Evolutionary conservation across 2,113 vertebrate genomes (phyloP).

Genomic region (Aramus guarauna): DNA sequence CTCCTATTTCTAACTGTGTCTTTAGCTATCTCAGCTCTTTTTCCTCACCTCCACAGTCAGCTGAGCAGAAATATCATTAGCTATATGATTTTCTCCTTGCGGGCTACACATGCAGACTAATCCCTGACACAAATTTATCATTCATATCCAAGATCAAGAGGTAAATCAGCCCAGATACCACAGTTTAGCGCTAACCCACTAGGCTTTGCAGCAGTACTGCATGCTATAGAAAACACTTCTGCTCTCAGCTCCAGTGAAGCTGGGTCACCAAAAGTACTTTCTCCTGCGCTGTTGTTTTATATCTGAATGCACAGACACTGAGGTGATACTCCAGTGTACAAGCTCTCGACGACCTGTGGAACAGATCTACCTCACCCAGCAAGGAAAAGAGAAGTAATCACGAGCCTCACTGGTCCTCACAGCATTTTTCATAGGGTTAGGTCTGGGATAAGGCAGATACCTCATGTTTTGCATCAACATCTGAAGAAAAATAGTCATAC

Average conservation of each 20-base stretch:
- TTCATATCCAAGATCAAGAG: not conserved
- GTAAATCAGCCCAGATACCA: not conserved
- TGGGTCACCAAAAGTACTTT: not conserved
- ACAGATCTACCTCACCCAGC: not conserved
- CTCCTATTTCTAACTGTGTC: not conserved
- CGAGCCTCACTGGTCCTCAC: not conserved
- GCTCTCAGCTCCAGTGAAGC: not conserved
- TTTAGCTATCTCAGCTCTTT: not conserved
- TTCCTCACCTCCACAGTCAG: not conserved
- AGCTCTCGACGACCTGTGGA: not conserved
- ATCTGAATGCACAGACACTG: not conserved
- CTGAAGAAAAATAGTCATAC: not conserved
- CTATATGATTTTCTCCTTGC: not conserved
- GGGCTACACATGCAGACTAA: not conserved
- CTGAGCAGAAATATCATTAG: not conserved
- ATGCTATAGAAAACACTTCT: not conserved
- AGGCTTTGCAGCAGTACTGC: not conserved
- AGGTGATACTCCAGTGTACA: not conserved
- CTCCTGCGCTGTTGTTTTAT: not conserved
- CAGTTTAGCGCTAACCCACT: not conserved
- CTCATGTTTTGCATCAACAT: not conserved
- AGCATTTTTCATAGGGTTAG: not conserved
- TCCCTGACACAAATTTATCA: not conserved
- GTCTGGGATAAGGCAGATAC: not conserved
- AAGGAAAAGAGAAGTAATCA: not conserved